A percentile compares a stretch with the other conserved stretches of the same genome.
phyloP scores from a whole-genome alignment of 2,113 vertebrate species.

The Istiophorus platypterus region DNA sequence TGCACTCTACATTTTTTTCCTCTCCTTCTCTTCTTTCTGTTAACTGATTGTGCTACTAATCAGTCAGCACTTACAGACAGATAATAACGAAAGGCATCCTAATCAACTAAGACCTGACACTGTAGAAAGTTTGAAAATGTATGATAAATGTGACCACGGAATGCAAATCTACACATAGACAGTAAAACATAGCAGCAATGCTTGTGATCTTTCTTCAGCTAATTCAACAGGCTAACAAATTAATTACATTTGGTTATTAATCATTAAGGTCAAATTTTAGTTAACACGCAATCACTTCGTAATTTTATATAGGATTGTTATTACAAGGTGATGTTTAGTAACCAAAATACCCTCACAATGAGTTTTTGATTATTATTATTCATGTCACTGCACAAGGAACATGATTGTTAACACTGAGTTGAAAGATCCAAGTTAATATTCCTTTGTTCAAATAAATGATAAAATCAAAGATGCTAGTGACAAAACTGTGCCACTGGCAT shows the following conservation, averaged over 20 bases:
- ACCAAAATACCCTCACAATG: not conserved
- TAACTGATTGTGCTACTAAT: not conserved
- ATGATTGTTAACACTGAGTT: not conserved
- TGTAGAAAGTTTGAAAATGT: not conserved
- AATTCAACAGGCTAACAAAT: constrained; percentile 22
- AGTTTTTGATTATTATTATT: not conserved
- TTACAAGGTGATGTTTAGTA: constrained; percentile 14
- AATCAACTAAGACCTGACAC: not conserved
- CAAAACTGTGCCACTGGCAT: constrained; percentile 8
- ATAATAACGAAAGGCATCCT: constrained; percentile 6
- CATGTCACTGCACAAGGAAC: not conserved
- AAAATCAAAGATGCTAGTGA: not conserved
- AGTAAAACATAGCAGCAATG: not conserved
- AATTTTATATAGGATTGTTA: constrained; percentile 22
- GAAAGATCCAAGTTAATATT: not conserved
- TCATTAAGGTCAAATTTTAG: not conserved
- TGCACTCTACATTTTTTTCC: not conserved
- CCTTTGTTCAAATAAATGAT: not conserved
- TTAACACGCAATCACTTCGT: not conserved
- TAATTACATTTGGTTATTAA: not conserved
- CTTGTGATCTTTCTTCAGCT: constrained; percentile 15
- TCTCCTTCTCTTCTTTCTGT: not conserved
- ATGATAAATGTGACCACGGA: constrained; percentile 1
- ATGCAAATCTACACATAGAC: not conserved
- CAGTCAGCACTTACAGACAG: not conserved